Percentiles rank a stretch among this genome's conserved stretches.
Evolutionary conservation across 2,888 invertebrate genomes (phyloP).

Genomic region (Tachystola acroxantha): DNA sequence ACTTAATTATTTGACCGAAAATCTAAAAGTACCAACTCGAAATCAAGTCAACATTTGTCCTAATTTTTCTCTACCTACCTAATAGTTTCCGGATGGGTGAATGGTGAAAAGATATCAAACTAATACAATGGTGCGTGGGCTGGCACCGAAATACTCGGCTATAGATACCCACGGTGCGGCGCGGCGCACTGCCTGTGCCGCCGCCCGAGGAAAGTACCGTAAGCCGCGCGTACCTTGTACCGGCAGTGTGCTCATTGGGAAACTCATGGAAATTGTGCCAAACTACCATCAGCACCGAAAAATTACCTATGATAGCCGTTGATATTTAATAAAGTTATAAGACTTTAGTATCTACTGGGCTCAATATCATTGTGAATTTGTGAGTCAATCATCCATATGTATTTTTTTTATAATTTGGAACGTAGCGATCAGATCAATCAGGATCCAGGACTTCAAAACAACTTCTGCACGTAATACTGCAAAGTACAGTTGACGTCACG

Average conservation of each 20-base stretch:
- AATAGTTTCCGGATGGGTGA: slow-evolving; percentile 4
- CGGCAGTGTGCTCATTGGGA: slow-evolving; percentile 21
- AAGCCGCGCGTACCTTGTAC: slow-evolving; percentile 29
- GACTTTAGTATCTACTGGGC: too few species aligned
- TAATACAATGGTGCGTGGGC: slow-evolving; percentile 24
- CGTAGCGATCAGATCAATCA: too few species aligned
- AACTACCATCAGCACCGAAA: not conserved
- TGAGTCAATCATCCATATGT: too few species aligned
- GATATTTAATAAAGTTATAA: too few species aligned
- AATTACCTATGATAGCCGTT: too few species aligned
- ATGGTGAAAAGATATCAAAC: slow-evolving; percentile 7
- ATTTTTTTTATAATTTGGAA: too few species aligned
- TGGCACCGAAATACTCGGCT: slow-evolving; percentile 25
- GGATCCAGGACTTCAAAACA: too few species aligned
- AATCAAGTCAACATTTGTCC: not conserved
- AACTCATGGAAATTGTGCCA: slow-evolving; percentile 19
- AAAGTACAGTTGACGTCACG: not conserved
- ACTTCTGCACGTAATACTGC: too few species aligned
- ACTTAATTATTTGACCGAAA: not conserved
- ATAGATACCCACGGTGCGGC: slow-evolving; percentile 6
- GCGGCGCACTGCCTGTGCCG: slow-evolving; percentile 3
- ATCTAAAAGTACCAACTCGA: not conserved
- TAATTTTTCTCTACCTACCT: too few species aligned
- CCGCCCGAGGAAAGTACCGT: slow-evolving; percentile 55
- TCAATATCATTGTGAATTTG: too few species aligned